phyloP scores from a whole-genome alignment of 2,113 vertebrate genomes.

The Nesoenas mayeri region DNA sequence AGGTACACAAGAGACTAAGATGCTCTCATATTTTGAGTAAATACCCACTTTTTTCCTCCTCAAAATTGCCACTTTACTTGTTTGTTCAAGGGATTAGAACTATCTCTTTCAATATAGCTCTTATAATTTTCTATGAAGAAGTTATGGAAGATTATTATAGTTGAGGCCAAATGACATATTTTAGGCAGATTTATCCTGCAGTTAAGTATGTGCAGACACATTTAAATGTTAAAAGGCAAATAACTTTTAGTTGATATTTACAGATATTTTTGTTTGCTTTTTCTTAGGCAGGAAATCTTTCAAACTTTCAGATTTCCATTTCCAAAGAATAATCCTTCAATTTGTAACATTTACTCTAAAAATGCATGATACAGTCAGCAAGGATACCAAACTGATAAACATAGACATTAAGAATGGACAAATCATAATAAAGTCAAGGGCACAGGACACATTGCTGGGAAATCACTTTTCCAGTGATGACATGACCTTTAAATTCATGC shows the following conservation, averaged over 20 bases:
- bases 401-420: not conserved
- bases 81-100: not conserved
- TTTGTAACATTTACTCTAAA: not conserved
- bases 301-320: not conserved
- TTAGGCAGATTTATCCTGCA: not conserved
- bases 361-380: not conserved
- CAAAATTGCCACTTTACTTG: not conserved
- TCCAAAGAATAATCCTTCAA: not conserved
- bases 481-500: constrained; percentile 5
- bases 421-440: not conserved
- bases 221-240: not conserved
- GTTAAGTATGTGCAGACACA: not conserved
- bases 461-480: not conserved
- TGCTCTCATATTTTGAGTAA: not conserved
- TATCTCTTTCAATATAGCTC: not conserved
- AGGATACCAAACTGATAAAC: not conserved
- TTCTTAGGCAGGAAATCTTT: not conserved
- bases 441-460: not conserved
- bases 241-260: not conserved
- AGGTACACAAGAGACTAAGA: not conserved
- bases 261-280: not conserved
- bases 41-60: not conserved
- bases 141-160: not conserved
- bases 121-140: not conserved
- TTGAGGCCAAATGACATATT: not conserved